Evolutionary conservation across 2,797 vertebrate genomes (phyloP).

Genomic region (Pogonophryne albipinna): DNA sequence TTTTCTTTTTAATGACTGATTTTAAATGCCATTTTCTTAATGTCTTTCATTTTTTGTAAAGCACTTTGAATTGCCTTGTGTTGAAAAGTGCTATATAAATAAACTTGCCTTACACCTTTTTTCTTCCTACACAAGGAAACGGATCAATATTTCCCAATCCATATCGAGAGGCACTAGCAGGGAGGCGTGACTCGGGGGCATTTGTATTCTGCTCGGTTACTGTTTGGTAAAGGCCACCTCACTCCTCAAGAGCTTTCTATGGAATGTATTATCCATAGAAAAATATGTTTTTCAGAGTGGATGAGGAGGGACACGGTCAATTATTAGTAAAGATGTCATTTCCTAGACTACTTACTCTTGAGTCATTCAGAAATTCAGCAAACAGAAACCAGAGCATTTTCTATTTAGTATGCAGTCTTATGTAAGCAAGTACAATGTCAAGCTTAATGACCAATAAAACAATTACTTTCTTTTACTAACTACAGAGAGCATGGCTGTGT

Average conservation of each 20-base stretch:
- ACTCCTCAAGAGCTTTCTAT: constrained; percentile 44
- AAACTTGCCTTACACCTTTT: constrained; percentile 1
- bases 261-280: constrained; percentile 10
- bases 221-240: constrained; percentile 52
- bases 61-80: too few relatives aligned
- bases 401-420: neutral
- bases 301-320: constrained; percentile 31
- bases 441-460: neutral
- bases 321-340: constrained; percentile 32
- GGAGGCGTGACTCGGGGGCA: constrained; percentile 32
- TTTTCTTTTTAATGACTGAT: too few relatives aligned
- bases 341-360: constrained; percentile 14
- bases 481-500: neutral
- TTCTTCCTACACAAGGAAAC: constrained; percentile 13
- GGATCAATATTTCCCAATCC: constrained; percentile 50
- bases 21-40: too few relatives aligned
- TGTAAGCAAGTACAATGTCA: constrained; percentile 7
- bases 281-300: constrained; percentile 23
- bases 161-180: constrained; percentile 28
- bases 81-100: too few relatives aligned
- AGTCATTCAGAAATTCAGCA: neutral
- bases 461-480: neutral
- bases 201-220: constrained; percentile 60
- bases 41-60: too few relatives aligned
- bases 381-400: constrained; percentile 2